A percentile compares a stretch with the other conserved stretches of the same genome.
These are phyloP conservation scores for Pheucticus melanocephalus DNA, from an alignment of 2,113 vertebrate species.

Conservation along the genomic window DNA sequence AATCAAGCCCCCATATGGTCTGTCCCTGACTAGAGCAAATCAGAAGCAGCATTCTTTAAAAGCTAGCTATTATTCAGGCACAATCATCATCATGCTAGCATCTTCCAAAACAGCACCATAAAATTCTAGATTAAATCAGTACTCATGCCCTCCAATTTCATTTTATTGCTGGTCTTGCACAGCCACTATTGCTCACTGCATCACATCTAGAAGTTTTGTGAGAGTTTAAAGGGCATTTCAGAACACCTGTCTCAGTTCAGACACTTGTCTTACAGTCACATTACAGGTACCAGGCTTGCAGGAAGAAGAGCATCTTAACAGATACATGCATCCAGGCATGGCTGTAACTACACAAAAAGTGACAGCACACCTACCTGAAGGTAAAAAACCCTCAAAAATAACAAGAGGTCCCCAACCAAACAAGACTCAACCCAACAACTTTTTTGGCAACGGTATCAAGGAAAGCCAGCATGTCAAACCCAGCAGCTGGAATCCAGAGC, in stretches of 20 bases:
- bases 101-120: background rate
- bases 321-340: background rate
- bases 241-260: background rate
- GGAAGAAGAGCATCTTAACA: background rate
- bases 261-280: background rate
- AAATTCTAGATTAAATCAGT: background rate
- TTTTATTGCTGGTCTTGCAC: background rate
- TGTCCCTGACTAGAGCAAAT: background rate
- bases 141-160: background rate
- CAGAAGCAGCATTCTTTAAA: background rate
- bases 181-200: background rate
- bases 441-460: background rate
- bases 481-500: background rate
- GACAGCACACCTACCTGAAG: background rate
- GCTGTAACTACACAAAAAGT: background rate
- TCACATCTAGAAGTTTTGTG: background rate
- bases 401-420: background rate
- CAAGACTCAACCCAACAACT: rapidly evolving
- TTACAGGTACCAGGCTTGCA: background rate
- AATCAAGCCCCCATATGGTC: background rate
- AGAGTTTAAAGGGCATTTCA: background rate
- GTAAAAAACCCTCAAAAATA: rapidly evolving
- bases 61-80: background rate
- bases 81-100: background rate
- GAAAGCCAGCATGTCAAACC: background rate